A percentile compares a stretch with the other conserved stretches of the same genome.
phyloP scores from a whole-genome alignment of 2,797 vertebrate genomes.

The Eospalax fontanierii region DNA sequence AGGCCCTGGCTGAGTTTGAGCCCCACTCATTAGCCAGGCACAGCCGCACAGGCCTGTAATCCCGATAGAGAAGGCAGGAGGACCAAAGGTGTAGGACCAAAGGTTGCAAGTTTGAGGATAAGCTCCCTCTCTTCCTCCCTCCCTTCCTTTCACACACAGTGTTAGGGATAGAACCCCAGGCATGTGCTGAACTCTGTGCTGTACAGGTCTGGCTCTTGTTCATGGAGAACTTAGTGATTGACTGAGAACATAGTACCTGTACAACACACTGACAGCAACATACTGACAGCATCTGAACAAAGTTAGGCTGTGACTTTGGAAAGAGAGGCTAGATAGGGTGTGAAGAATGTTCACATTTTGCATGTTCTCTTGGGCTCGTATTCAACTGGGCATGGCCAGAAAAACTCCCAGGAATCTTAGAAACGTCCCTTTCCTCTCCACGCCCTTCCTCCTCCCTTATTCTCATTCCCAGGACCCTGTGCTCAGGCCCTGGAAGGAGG shows the following conservation, averaged over 20 bases:
- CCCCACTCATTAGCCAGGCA: neutral
- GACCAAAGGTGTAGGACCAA: neutral
- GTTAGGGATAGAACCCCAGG: neutral
- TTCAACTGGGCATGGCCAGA: conserved; percentile 1
- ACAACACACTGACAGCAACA: neutral
- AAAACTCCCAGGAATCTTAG: conserved; percentile 39
- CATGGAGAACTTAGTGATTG: neutral
- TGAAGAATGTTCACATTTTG: neutral
- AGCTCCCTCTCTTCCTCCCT: neutral
- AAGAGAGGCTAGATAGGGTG: neutral
- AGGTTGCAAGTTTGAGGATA: neutral
- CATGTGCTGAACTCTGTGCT: neutral
- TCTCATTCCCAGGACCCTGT: neutral
- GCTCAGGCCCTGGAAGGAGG: neutral
- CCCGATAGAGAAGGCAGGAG: neutral
- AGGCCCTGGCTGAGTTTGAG: neutral
- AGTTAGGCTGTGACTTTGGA: neutral
- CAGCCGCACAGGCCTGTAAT: neutral
- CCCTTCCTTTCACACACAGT: neutral
- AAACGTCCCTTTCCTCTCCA: conserved; percentile 33
- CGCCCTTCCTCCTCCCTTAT: neutral
- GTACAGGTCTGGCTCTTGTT: neutral
- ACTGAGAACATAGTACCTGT: neutral
- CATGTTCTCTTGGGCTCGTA: neutral
- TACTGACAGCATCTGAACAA: neutral